Percentiles rank a stretch among this genome's conserved stretches.
Conservation (phyloP, 1,140 invertebrate genomes). For the Thaumetopoea pityocampa region DNA sequence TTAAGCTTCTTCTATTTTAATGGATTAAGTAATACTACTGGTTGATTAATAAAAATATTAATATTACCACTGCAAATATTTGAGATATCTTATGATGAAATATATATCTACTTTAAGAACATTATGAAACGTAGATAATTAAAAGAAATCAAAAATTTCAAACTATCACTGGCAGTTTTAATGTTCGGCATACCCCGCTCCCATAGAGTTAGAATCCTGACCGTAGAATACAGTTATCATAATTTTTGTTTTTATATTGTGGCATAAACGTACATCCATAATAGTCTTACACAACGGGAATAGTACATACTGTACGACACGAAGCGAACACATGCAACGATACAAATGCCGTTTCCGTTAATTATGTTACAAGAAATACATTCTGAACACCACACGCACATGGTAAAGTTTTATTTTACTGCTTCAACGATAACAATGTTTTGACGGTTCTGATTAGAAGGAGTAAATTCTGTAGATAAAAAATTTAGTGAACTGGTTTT, state of each 20-base stretch:
- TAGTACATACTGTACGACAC: constrained; percentile 6
- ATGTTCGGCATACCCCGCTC: constrained; percentile 43
- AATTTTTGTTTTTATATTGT: constrained; percentile 70
- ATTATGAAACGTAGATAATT: constrained; percentile 78
- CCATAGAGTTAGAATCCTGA: constrained; percentile 31
- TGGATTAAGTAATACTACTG: constrained; percentile 75
- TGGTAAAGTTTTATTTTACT: too few relatives aligned
- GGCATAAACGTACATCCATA: constrained; percentile 21
- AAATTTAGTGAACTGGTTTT: too few relatives aligned
- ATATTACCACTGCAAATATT: constrained; percentile 78
- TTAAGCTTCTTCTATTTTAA: constrained; percentile 77
- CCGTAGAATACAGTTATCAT: constrained; percentile 44
- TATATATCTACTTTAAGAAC: constrained; percentile 77
- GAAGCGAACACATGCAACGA: constrained; percentile 15
- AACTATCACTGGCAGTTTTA: constrained; percentile 73
- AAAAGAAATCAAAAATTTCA: constrained; percentile 77
- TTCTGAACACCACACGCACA: too few relatives aligned
- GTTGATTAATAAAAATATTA: constrained; percentile 76
- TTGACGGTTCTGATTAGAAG: too few relatives aligned
- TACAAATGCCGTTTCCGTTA: constrained; percentile 40
- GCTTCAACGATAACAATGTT: too few relatives aligned
- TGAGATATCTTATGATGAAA: constrained; percentile 76
- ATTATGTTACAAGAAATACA: too few relatives aligned
- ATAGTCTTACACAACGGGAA: constrained; percentile 29
- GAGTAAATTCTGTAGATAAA: too few relatives aligned